Evolutionary conservation across 92 coral and sea anemone species (phyloP).

Genomic region (Parazoanthus atlanticus): DNA sequence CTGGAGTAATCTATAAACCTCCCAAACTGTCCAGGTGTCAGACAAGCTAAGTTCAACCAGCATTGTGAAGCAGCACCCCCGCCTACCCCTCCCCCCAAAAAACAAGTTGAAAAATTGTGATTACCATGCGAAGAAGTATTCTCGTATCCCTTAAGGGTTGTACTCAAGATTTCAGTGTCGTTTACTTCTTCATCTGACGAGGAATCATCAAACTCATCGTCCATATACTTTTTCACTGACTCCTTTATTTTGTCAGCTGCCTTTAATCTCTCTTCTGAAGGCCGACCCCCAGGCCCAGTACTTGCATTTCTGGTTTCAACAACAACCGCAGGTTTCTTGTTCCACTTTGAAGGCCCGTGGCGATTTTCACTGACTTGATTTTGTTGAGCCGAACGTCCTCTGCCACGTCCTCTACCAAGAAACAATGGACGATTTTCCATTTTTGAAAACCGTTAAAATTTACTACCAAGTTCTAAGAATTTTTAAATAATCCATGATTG

Average conservation of each 20-base stretch:
- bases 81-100: constrained; percentile 4
- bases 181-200: constrained; percentile 94
- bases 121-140: constrained; percentile 64
- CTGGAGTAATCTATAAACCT: too few species aligned
- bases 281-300: background rate
- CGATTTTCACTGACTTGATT: constrained; percentile 11
- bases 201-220: constrained; percentile 75
- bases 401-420: constrained; percentile 94
- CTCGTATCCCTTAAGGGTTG: constrained; percentile 73
- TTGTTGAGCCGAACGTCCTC: constrained; percentile 64
- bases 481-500: background rate
- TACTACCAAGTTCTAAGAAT: background rate
- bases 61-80: too few species aligned
- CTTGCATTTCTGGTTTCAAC: background rate
- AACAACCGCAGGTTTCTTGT: constrained; percentile 17
- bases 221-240: constrained; percentile 78
- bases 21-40: too few species aligned
- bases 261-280: constrained; percentile 70
- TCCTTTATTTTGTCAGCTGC: constrained; percentile 83
- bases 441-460: background rate
- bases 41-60: too few species aligned
- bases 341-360: constrained; percentile 21
- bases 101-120: too few species aligned
- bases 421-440: constrained; percentile 83
- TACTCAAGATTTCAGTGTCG: constrained; percentile 81